Conservation (phyloP, 2,113 vertebrate species). For the Spheniscus mendiculus region DNA sequence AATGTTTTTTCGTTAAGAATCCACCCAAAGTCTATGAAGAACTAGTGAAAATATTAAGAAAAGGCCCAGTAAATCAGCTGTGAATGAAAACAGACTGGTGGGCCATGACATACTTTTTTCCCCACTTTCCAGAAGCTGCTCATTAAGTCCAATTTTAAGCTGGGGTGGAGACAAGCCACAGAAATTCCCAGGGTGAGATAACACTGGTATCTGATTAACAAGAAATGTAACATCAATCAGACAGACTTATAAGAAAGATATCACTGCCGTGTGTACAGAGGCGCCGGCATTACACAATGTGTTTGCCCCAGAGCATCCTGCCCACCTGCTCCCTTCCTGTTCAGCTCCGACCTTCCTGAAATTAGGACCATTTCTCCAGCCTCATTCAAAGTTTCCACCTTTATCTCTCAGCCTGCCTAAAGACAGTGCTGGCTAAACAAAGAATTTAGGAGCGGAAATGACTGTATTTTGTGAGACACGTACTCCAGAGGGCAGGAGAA, state of each 20-base stretch:
- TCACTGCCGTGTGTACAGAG: background rate
- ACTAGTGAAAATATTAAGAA: background rate
- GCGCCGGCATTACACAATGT: background rate
- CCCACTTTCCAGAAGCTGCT: constrained; percentile 3
- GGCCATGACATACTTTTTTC: background rate
- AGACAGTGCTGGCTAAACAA: background rate
- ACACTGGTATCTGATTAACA: background rate
- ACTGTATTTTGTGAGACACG: background rate
- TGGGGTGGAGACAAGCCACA: background rate
- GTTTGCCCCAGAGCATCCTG: background rate
- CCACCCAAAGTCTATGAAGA: background rate
- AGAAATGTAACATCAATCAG: background rate
- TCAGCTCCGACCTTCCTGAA: background rate
- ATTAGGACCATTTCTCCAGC: background rate
- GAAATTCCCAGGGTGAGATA: constrained; percentile 14
- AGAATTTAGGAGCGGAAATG: background rate
- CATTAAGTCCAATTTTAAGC: constrained; percentile 5
- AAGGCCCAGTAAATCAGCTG: background rate
- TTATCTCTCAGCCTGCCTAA: background rate
- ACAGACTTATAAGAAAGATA: background rate
- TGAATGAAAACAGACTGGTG: background rate
- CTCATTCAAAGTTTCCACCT: background rate
- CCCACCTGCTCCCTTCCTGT: background rate
- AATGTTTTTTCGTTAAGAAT: background rate
- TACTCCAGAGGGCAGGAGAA: background rate